These are phyloP conservation scores for Megaptera novaeangliae DNA, from an alignment of 2,113 vertebrate genomes.

Conservation along the genomic window DNA sequence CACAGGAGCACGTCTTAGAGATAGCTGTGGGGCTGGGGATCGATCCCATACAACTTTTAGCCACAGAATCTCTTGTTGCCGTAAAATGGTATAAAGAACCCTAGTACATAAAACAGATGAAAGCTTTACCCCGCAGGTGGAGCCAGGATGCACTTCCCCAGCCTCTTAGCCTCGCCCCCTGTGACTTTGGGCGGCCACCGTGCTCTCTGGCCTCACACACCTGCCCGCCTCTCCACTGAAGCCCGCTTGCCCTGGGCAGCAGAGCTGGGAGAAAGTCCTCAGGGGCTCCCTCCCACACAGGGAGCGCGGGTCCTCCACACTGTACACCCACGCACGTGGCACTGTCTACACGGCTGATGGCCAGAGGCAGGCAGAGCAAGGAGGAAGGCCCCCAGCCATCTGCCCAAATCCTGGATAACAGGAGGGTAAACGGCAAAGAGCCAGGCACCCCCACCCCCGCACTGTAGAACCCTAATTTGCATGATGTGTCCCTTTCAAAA, in stretches of 20 bases:
- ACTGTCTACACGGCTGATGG: not conserved
- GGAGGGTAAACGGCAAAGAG: too few species aligned
- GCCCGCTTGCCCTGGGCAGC: not conserved
- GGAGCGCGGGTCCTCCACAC: not conserved
- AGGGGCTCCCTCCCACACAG: not conserved
- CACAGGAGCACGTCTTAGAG: not conserved
- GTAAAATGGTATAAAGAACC: fast-evolving
- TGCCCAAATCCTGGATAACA: not conserved
- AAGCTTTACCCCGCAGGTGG: not conserved
- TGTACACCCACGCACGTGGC: not conserved
- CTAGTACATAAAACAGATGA: not conserved
- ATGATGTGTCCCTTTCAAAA: fast-evolving
- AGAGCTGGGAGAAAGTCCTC: not conserved
- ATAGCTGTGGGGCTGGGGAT: fast-evolving
- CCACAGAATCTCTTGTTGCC: not conserved
- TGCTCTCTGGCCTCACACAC: not conserved
- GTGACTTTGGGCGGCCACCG: too few species aligned
- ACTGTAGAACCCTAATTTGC: fast-evolving
- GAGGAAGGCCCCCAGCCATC: not conserved
- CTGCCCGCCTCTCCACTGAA: not conserved
- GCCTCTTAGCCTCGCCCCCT: fast-evolving
- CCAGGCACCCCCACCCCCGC: fast-evolving
- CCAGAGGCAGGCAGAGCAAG: not conserved
- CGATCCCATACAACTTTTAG: not conserved
- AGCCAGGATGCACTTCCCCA: not conserved